Conservation (phyloP, 2,113 vertebrate genomes). For the Sterrhoptilus dennistouni region DNA sequence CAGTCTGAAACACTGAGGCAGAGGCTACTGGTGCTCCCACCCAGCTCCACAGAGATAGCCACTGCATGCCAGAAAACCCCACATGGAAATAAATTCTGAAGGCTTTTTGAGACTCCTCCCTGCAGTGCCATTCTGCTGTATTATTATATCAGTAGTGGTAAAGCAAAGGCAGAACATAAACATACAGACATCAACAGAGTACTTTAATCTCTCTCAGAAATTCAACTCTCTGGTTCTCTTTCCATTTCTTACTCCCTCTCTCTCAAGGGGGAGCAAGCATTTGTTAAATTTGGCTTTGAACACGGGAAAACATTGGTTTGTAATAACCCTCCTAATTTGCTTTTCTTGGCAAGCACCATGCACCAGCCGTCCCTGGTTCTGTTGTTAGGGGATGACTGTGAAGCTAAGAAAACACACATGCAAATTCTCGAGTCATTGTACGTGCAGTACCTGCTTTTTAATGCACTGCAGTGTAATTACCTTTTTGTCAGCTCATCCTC, state of each 20-base stretch:
- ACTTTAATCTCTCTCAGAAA: not conserved
- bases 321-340: slow-evolving; percentile 19
- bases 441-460: not conserved
- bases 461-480: slow-evolving; percentile 45
- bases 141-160: not conserved
- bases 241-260: not conserved
- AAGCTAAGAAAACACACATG: slow-evolving; percentile 1
- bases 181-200: not conserved
- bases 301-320: not conserved
- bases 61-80: not conserved
- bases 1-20: rapidly evolving
- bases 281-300: not conserved
- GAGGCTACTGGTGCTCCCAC: rapidly evolving
- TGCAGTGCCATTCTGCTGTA: not conserved
- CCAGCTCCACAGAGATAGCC: not conserved
- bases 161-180: not conserved
- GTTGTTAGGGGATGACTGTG: not conserved
- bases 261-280: not conserved
- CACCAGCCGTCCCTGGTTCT: not conserved
- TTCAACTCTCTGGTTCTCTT: not conserved
- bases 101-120: rapidly evolving
- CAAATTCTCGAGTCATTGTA: slow-evolving; percentile 30
- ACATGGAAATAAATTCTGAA: not conserved
- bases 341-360: slow-evolving; percentile 26
- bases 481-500: slow-evolving; percentile 58